These are phyloP conservation scores for Sebastes baramenuke DNA, from an alignment of 2,797 vertebrate species.

Conservation along the genomic window DNA sequence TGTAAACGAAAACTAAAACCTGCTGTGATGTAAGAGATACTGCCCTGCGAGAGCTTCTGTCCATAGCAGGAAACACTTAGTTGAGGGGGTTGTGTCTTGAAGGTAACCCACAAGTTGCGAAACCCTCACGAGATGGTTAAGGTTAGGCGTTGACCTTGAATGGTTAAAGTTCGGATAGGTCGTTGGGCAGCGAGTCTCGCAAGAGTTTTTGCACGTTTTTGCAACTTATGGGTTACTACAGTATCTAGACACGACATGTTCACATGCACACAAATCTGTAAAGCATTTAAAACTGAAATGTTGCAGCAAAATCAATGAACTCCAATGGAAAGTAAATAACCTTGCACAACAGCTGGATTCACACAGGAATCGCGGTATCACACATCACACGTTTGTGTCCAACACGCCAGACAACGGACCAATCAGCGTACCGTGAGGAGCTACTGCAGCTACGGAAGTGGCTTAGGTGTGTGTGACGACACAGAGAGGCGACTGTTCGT, in stretches of 20 bases:
- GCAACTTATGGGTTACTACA: not conserved
- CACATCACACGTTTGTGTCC: too few species aligned
- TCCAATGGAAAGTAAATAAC: not conserved
- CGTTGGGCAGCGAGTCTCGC: too few species aligned
- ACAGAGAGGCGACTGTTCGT: too few species aligned
- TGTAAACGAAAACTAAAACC: slow-evolving; percentile 50
- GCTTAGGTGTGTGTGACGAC: too few species aligned
- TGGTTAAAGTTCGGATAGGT: not conserved
- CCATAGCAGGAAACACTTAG: slow-evolving; percentile 11
- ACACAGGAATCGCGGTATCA: too few species aligned
- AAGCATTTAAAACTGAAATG: not conserved
- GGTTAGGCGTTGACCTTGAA: not conserved
- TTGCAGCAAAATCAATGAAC: not conserved
- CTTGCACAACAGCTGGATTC: too few species aligned
- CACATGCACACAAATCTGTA: not conserved
- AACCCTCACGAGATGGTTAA: not conserved
- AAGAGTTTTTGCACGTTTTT: too few species aligned
- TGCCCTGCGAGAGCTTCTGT: slow-evolving; percentile 45
- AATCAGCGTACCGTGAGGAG: too few species aligned
- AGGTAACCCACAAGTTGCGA: not conserved
- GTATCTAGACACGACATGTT: not conserved
- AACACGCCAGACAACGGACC: too few species aligned
- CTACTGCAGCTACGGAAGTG: too few species aligned
- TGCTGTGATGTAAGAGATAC: slow-evolving; percentile 58
- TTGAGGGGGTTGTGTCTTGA: not conserved